A percentile compares a stretch with the other conserved stretches of the same genome.
These are phyloP conservation scores for Rhinopomastus cyanomelas DNA, from an alignment of 2,113 vertebrate genomes.

Conservation along the genomic window DNA sequence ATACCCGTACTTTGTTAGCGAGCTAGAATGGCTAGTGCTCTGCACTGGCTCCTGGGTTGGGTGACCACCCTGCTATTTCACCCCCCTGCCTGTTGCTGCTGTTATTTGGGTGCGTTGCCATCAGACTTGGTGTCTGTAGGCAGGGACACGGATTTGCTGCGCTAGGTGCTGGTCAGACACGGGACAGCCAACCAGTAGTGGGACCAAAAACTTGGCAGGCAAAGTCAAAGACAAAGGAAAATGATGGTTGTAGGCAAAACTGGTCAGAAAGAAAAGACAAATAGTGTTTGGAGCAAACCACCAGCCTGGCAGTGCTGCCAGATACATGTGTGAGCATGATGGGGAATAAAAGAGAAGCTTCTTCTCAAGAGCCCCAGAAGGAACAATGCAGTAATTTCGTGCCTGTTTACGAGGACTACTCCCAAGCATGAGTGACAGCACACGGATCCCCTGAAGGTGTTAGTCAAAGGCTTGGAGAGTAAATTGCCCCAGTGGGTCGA, in stretches of 20 bases:
- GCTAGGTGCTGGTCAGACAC: not conserved
- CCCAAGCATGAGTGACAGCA: not conserved
- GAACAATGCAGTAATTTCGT: not conserved
- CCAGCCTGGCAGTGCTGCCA: not conserved
- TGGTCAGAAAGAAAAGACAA: not conserved
- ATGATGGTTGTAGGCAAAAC: not conserved
- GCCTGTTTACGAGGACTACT: not conserved
- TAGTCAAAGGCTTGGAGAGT: not conserved
- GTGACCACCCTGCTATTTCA: not conserved
- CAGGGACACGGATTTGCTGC: not conserved
- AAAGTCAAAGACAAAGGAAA: not conserved
- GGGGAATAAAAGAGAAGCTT: not conserved
- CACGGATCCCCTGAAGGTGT: not conserved
- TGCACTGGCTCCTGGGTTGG: not conserved
- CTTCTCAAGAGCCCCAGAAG: not conserved
- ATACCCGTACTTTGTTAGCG: not conserved
- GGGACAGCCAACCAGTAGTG: accelerated
- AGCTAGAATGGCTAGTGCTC: not conserved
- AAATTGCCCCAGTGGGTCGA: not conserved
- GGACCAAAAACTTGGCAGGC: not conserved
- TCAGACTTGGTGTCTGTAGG: not conserved
- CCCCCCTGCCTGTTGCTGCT: not conserved
- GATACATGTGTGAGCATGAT: not conserved
- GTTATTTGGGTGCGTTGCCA: not conserved
- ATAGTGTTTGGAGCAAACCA: not conserved